Percentiles rank a stretch among this genome's conserved stretches.
These are phyloP conservation scores for Lepus americanus DNA, from an alignment of 2,113 vertebrate species.

Conservation along the genomic window DNA sequence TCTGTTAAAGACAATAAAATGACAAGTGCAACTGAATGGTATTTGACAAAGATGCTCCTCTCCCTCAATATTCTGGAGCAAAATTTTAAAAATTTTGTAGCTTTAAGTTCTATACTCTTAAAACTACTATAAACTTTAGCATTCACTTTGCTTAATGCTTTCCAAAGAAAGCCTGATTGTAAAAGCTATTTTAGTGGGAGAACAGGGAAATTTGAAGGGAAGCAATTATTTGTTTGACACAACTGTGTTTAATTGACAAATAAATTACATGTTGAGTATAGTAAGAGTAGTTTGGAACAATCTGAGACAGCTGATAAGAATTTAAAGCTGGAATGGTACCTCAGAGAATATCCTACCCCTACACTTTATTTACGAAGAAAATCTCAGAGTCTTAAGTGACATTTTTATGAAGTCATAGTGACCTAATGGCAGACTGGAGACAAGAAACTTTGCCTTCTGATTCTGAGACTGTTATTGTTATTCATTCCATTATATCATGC, in stretches of 20 bases:
- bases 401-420: conserved; percentile 30
- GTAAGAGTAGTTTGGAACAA: background rate
- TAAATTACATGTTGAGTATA: background rate
- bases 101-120: background rate
- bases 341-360: background rate
- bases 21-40: background rate
- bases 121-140: background rate
- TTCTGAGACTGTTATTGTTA: background rate
- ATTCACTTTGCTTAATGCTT: background rate
- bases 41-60: background rate
- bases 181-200: background rate
- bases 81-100: background rate
- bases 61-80: background rate
- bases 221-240: background rate
- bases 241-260: background rate
- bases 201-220: background rate
- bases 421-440: background rate
- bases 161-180: background rate
- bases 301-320: background rate
- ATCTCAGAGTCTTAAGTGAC: background rate
- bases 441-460: background rate
- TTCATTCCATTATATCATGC: background rate
- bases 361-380: conserved; percentile 39
- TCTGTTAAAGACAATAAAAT: background rate
- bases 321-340: background rate